Conservation (phyloP, 2,797 vertebrate species). For the Alca torda region DNA sequence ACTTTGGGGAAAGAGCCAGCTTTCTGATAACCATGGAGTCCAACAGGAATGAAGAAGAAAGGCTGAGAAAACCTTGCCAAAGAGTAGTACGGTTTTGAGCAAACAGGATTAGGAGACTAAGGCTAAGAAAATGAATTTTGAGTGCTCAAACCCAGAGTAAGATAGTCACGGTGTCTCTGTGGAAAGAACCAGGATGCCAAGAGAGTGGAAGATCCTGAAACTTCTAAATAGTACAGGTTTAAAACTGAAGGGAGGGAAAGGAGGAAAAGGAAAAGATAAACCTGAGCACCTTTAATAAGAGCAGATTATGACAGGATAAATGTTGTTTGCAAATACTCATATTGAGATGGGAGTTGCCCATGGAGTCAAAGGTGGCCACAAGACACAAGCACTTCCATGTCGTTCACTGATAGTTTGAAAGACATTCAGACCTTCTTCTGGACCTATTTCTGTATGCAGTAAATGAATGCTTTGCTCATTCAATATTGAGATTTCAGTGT, state of each 20-base stretch:
- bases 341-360: not conserved
- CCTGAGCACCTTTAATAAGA: not conserved
- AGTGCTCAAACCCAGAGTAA: not conserved
- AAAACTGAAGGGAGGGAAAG: not conserved
- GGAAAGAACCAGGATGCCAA: not conserved
- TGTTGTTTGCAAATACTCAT: not conserved
- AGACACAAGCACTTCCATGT: not conserved
- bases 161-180: not conserved
- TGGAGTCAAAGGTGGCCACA: not conserved
- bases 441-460: not conserved
- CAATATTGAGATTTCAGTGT: not conserved
- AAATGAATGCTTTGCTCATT: not conserved
- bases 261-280: not conserved
- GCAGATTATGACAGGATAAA: not conserved
- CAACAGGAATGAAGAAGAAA: not conserved
- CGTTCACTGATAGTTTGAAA: not conserved
- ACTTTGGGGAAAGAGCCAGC: not conserved
- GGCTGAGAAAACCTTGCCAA: not conserved
- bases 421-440: not conserved
- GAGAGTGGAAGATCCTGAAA: not conserved
- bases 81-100: not conserved
- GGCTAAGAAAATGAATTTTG: not conserved
- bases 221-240: not conserved
- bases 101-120: not conserved
- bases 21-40: not conserved